Conservation (phyloP, 1,140 invertebrate species). For the Drosophila kurseongensis region DNA sequence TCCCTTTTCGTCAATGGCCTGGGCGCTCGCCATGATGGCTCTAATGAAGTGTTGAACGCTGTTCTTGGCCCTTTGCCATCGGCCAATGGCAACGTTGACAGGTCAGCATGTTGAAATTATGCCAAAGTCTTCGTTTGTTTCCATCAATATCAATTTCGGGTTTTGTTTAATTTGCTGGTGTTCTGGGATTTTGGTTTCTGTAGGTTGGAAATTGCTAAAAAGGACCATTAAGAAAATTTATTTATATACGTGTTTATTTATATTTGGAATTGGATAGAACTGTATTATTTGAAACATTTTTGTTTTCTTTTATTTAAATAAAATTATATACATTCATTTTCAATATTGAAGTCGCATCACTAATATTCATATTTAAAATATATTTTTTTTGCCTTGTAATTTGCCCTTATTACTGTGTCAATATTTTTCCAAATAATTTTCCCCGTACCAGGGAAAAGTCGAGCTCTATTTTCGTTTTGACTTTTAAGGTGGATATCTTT, state of each 20-base stretch:
- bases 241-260: conserved; percentile 1
- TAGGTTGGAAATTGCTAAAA: background rate
- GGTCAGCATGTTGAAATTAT: conserved; percentile 60
- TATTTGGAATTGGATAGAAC: too few relatives aligned
- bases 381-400: conserved; percentile 5
- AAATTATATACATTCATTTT: too few relatives aligned
- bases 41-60: conserved; percentile 70
- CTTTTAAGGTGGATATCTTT: conserved; percentile 40
- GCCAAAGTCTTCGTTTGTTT: conserved; percentile 28
- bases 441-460: background rate
- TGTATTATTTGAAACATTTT: too few relatives aligned
- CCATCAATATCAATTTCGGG: conserved; percentile 72
- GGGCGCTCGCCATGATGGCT: conserved; percentile 35
- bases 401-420: conserved; percentile 10
- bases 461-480: conserved; percentile 20
- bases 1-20: conserved; percentile 1
- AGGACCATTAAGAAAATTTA: conserved; percentile 1
- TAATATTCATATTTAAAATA: background rate
- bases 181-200: conserved; percentile 11
- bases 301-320: too few relatives aligned
- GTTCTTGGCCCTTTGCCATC: conserved; percentile 18
- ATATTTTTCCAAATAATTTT: conserved; percentile 14
- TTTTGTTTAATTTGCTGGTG: conserved; percentile 27
- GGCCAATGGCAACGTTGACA: conserved; percentile 23
- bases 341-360: background rate